phyloP scores from a whole-genome alignment of 2,113 vertebrate species.

The Oncorhynchus gorbuscha region DNA sequence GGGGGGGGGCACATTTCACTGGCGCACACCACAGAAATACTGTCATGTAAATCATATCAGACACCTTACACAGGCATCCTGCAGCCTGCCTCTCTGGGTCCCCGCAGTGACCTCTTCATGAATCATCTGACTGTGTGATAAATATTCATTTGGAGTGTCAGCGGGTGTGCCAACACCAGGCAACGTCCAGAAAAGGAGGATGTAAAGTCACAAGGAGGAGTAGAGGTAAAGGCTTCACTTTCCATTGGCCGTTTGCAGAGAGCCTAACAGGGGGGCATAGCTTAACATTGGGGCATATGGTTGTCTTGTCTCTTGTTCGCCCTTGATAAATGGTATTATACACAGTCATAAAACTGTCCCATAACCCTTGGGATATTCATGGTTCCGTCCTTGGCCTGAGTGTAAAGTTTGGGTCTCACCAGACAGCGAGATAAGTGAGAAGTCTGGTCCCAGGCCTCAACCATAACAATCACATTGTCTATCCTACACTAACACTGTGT shows the following conservation, averaged over 20 bases:
- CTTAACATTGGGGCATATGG: constrained; percentile 24
- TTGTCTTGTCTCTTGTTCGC: constrained; percentile 33
- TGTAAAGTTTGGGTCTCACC: constrained; percentile 53
- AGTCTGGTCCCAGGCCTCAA: constrained; percentile 60
- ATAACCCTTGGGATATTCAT: constrained; percentile 65
- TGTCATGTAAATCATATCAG: constrained; percentile 28
- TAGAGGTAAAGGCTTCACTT: constrained; percentile 39
- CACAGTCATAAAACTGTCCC: constrained; percentile 67
- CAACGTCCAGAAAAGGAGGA: constrained; percentile 41
- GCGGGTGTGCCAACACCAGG: neutral
- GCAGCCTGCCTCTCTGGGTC: constrained; percentile 6
- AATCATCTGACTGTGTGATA: constrained; percentile 50
- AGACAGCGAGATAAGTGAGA: constrained; percentile 65
- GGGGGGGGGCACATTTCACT: constrained; percentile 18
- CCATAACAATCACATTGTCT: constrained; percentile 66
- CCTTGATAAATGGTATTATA: constrained; percentile 60
- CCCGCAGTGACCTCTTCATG: constrained; percentile 23
- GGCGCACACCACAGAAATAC: neutral
- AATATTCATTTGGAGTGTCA: constrained; percentile 38
- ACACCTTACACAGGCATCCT: constrained; percentile 33
- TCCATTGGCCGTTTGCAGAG: constrained; percentile 33
- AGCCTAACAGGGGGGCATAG: constrained; percentile 30
- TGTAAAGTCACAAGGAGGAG: constrained; percentile 40
- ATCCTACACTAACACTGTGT: constrained; percentile 42
- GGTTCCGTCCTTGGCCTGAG: constrained; percentile 37